Evolutionary conservation across 1,140 invertebrate species (phyloP).

Genomic region (Zophobas morio): DNA sequence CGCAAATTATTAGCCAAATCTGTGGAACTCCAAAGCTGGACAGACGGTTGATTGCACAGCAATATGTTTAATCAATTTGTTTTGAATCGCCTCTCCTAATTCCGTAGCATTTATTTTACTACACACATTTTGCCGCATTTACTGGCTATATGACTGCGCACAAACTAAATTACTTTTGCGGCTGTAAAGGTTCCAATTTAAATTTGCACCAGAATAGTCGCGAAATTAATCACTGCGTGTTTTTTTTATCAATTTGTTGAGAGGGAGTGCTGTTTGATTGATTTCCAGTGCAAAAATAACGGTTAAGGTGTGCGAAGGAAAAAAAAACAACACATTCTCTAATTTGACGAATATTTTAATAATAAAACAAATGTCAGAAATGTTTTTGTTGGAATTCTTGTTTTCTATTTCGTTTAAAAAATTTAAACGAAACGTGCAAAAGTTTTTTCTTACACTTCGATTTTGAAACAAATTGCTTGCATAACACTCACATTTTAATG

Average conservation of each 20-base stretch:
- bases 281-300: too few relatives aligned
- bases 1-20: constrained; percentile 9
- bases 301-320: too few relatives aligned
- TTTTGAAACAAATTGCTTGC: too few relatives aligned
- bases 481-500: too few relatives aligned
- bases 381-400: too few relatives aligned
- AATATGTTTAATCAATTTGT: constrained; percentile 8
- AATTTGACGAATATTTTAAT: too few relatives aligned
- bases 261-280: too few relatives aligned
- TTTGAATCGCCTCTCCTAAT: neutral
- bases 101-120: neutral
- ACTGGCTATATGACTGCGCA: neutral
- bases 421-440: too few relatives aligned
- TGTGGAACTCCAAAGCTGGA: constrained; percentile 11
- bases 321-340: too few relatives aligned
- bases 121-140: neutral
- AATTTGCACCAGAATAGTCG: neutral
- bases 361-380: too few relatives aligned
- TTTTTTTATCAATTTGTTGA: neutral
- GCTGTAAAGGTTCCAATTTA: neutral
- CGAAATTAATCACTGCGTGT: neutral
- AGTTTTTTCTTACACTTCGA: too few relatives aligned
- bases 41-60: constrained; percentile 8
- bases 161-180: constrained; percentile 4
- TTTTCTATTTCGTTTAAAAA: too few relatives aligned